Percentiles rank a stretch among this genome's conserved stretches.
Conservation (phyloP, 2,888 invertebrate genomes). For the Platycheirus rosarum region DNA sequence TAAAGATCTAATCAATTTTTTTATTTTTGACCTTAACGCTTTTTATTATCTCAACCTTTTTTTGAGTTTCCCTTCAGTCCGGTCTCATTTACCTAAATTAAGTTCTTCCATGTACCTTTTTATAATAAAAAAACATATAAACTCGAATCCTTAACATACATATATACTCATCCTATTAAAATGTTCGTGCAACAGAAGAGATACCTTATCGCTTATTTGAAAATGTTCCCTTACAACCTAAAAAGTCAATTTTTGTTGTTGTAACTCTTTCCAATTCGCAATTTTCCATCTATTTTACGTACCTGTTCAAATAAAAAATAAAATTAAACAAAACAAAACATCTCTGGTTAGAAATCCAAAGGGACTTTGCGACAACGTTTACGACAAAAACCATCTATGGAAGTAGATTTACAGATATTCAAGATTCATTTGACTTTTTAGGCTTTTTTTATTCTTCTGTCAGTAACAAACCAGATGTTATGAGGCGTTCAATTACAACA, state of each 20-base stretch:
- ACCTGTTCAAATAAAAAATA: too few species aligned
- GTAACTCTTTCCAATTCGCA: not conserved
- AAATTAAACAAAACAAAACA: constrained; percentile 14
- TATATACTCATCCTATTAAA: constrained; percentile 5
- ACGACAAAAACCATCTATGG: too few species aligned
- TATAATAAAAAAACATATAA: constrained; percentile 6
- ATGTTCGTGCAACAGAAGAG: constrained; percentile 3
- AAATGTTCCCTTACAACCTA: too few species aligned
- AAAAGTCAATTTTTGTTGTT: not conserved
- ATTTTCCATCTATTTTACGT: constrained; percentile 7
- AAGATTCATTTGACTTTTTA: constrained; percentile 31
- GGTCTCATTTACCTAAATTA: too few species aligned
- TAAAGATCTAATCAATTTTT: too few species aligned
- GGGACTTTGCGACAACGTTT: too few species aligned
- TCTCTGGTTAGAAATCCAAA: not conserved
- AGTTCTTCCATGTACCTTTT: not conserved
- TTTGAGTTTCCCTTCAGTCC: too few species aligned
- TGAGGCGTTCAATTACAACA: constrained; percentile 19
- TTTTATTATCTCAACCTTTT: too few species aligned
- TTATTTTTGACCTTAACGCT: too few species aligned
- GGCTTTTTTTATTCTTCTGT: constrained; percentile 10
- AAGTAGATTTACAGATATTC: not conserved
- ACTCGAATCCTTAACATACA: not conserved
- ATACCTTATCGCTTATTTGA: constrained; percentile 17
- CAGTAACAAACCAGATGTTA: constrained; percentile 19